phyloP scores from a whole-genome alignment of 2,797 vertebrate species.

The Anableps anableps region DNA sequence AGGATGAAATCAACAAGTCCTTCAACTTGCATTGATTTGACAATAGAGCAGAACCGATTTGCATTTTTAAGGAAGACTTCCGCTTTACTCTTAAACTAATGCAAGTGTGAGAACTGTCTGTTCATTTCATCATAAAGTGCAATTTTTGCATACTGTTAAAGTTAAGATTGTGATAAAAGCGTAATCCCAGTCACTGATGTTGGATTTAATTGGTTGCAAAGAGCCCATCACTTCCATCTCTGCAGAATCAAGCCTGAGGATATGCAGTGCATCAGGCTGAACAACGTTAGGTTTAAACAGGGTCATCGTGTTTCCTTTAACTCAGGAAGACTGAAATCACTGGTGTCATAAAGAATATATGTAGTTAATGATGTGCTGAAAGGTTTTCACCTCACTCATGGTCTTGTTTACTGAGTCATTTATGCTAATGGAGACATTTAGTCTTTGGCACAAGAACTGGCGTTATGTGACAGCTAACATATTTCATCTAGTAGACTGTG shows the following conservation, averaged over 20 bases:
- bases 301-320: slow-evolving; percentile 41
- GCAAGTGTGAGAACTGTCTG: slow-evolving; percentile 26
- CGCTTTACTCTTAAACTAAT: slow-evolving; percentile 3
- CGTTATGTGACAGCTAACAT: slow-evolving; percentile 51
- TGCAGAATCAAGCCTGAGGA: slow-evolving; percentile 55
- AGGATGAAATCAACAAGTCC: slow-evolving; percentile 60
- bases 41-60: not conserved
- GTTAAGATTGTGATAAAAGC: slow-evolving; percentile 47
- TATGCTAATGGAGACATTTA: slow-evolving; percentile 48
- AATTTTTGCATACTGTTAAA: slow-evolving; percentile 27
- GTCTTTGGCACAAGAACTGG: slow-evolving; percentile 37
- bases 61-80: not conserved
- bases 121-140: slow-evolving; percentile 59
- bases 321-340: slow-evolving; percentile 29
- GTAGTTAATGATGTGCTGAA: slow-evolving; percentile 51
- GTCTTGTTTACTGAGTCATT: slow-evolving; percentile 50
- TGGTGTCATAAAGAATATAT: slow-evolving; percentile 53
- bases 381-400: slow-evolving; percentile 31
- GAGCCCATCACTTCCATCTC: slow-evolving; percentile 56
- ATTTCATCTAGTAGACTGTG: slow-evolving; percentile 35
- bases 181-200: slow-evolving; percentile 26
- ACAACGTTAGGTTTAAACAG: slow-evolving; percentile 52
- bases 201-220: slow-evolving; percentile 70
- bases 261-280: slow-evolving; percentile 28
- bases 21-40: not conserved